A percentile compares a stretch with the other conserved stretches of the same genome.
Evolutionary conservation across 2,888 invertebrate genomes (phyloP).

Genomic region (Celastrina argiolus): DNA sequence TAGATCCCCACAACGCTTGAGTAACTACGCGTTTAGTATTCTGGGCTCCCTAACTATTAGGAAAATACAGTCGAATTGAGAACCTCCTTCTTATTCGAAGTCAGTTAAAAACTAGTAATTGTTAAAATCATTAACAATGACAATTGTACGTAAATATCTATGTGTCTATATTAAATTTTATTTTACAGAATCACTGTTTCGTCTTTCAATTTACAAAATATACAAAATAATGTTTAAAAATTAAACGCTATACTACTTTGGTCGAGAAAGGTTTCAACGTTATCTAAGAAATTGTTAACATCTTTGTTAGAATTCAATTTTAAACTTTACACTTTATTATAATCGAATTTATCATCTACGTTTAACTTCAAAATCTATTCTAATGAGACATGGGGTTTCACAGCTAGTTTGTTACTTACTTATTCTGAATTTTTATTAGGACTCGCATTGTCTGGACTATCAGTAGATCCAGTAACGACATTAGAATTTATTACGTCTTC

Average conservation of each 20-base stretch:
- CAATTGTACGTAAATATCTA: not conserved
- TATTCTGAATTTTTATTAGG: constrained; percentile 70
- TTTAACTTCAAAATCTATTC: constrained; percentile 26
- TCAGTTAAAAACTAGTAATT: too few relatives aligned
- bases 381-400: constrained; percentile 45
- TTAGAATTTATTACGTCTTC: constrained; percentile 70
- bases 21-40: too few relatives aligned
- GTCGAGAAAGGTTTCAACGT: constrained; percentile 33
- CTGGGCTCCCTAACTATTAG: too few relatives aligned
- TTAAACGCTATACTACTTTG: constrained; percentile 38
- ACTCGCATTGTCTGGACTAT: constrained; percentile 55
- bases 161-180: constrained; percentile 5
- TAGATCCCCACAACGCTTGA: too few relatives aligned
- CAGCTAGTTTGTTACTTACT: constrained; percentile 40
- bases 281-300: constrained; percentile 1
- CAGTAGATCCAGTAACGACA: constrained; percentile 46
- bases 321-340: constrained; percentile 21
- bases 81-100: too few relatives aligned
- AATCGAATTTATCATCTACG: constrained; percentile 34
- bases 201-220: constrained; percentile 66
- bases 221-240: constrained; percentile 47
- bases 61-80: too few relatives aligned
- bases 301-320: constrained; percentile 21
- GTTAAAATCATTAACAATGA: not conserved
- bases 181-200: constrained; percentile 52